A percentile compares a stretch with the other conserved stretches of the same genome.
These are phyloP conservation scores for Oncorhynchus nerka DNA, from an alignment of 2,113 vertebrate genomes.

Conservation along the genomic window DNA sequence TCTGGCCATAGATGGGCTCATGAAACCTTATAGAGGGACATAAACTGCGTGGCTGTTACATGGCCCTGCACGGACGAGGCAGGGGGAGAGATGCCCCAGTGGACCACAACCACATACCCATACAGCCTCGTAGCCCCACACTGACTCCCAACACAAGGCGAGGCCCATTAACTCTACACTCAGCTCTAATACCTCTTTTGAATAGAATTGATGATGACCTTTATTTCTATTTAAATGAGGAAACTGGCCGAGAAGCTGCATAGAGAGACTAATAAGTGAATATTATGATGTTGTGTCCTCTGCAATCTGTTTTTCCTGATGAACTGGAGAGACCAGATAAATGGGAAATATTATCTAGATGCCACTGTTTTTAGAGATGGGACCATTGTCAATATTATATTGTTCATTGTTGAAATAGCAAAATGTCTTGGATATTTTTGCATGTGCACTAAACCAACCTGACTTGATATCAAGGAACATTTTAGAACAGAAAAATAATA, in stretches of 20 bases:
- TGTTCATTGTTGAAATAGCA: too few species aligned
- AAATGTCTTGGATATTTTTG: too few species aligned
- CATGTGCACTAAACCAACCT: too few species aligned
- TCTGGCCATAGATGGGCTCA: constrained; percentile 52
- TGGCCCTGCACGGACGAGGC: constrained; percentile 21
- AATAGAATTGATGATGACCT: constrained; percentile 39
- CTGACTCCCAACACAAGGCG: constrained; percentile 42
- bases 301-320: constrained; percentile 17
- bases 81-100: constrained; percentile 47
- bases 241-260: constrained; percentile 28
- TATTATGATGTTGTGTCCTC: constrained; percentile 27
- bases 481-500: too few species aligned
- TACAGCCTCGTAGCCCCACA: constrained; percentile 30
- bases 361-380: neutral
- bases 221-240: constrained; percentile 57
- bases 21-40: constrained; percentile 66
- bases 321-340: constrained; percentile 17
- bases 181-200: constrained; percentile 32
- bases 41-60: constrained; percentile 55
- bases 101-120: constrained; percentile 47
- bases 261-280: constrained; percentile 14
- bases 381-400: neutral
- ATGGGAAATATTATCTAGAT: neutral
- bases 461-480: too few species aligned
- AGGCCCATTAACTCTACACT: constrained; percentile 67